These are phyloP conservation scores for Colius striatus DNA, from an alignment of 2,113 vertebrate species.

Conservation along the genomic window DNA sequence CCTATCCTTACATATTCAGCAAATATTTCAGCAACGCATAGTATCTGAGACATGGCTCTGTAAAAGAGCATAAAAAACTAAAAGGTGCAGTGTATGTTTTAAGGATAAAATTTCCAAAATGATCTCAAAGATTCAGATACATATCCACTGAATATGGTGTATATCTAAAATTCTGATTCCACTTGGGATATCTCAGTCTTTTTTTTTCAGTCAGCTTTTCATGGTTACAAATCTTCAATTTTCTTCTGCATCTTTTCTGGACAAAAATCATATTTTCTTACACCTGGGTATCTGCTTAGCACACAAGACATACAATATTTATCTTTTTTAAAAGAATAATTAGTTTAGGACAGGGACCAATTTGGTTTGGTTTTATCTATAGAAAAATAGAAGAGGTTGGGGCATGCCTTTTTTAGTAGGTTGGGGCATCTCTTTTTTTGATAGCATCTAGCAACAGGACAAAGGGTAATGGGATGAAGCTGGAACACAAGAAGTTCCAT, in stretches of 20 bases:
- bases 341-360: background rate
- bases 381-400: background rate
- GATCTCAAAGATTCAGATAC: background rate
- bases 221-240: background rate
- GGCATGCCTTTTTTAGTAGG: too few species aligned
- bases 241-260: background rate
- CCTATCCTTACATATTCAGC: background rate
- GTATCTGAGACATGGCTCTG: background rate
- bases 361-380: background rate
- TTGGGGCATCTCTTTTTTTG: too few species aligned
- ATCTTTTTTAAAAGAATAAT: background rate
- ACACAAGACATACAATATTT: background rate
- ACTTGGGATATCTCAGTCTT: background rate
- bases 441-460: too few species aligned
- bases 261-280: background rate
- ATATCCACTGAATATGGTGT: background rate
- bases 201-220: background rate
- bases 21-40: background rate
- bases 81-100: background rate
- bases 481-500: too few species aligned
- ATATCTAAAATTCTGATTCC: background rate
- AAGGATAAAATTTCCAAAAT: background rate
- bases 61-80: background rate
- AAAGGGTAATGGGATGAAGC: too few species aligned
- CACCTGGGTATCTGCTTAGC: background rate